Conservation (phyloP, 2,797 vertebrate species). For the Pipistrellus pygmaeus region DNA sequence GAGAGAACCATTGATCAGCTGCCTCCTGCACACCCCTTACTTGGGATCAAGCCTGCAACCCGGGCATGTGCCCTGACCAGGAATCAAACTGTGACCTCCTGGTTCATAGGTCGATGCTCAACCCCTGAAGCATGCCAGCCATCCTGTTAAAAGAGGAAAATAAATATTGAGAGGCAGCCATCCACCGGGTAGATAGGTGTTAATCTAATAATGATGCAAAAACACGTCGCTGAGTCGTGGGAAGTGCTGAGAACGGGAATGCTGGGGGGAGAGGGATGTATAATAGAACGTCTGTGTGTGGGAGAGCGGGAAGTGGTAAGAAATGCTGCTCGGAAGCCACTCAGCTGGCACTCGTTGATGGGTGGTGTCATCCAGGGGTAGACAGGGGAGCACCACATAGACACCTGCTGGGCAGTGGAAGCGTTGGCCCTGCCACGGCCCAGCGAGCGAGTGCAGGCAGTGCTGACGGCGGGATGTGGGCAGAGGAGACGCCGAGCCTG, state of each 20-base stretch:
- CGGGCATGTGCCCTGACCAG: too few relatives aligned
- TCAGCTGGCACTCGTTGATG: not conserved
- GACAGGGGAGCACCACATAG: not conserved
- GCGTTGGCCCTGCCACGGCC: not conserved
- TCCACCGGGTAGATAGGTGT: not conserved
- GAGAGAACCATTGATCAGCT: too few relatives aligned
- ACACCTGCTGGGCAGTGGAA: fast-evolving
- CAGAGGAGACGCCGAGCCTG: not conserved
- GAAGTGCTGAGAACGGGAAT: not conserved
- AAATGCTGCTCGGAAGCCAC: not conserved
- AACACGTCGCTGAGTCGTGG: not conserved
- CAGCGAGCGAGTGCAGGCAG: not conserved
- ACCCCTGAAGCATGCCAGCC: too few relatives aligned
- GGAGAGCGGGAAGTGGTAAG: not conserved
- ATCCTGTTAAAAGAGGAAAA: not conserved
- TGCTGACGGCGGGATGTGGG: not conserved
- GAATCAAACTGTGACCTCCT: too few relatives aligned
- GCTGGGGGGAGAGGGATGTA: not conserved
- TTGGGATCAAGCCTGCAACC: too few relatives aligned
- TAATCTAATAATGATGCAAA: not conserved
- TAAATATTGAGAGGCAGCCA: not conserved
- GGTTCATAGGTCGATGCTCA: too few relatives aligned
- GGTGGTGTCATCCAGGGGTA: not conserved
- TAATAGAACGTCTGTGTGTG: not conserved
- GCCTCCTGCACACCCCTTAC: too few relatives aligned